These are phyloP conservation scores for Eriosoma lanigerum DNA, from an alignment of 1,140 invertebrate genomes.

Conservation along the genomic window DNA sequence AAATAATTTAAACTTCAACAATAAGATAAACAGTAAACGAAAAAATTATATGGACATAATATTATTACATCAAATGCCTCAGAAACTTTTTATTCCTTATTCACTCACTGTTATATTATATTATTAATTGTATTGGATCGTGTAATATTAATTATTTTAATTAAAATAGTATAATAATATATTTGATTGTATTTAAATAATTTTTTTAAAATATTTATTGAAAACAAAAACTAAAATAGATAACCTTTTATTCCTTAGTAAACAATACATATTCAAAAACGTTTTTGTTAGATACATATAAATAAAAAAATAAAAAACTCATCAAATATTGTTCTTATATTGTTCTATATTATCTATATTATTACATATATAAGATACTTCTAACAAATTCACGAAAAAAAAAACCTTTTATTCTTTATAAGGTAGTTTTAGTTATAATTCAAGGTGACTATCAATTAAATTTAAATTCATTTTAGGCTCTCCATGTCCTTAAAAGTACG, in stretches of 20 bases:
- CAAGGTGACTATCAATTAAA: conserved; percentile 8
- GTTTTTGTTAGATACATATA: too few species aligned
- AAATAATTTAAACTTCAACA: conserved; percentile 5
- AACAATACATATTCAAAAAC: too few species aligned
- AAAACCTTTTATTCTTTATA: too few species aligned
- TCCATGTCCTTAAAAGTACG: background rate
- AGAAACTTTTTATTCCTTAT: background rate
- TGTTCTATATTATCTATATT: background rate
- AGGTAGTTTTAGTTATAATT: background rate
- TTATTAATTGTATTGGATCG: background rate
- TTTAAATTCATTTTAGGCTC: background rate
- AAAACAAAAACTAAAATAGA: too few species aligned
- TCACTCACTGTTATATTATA: background rate
- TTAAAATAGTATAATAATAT: too few species aligned
- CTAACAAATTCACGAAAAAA: too few species aligned
- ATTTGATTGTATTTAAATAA: too few species aligned
- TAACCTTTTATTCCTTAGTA: too few species aligned
- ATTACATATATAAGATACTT: too few species aligned
- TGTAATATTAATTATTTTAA: background rate
- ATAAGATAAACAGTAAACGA: conserved; percentile 3
- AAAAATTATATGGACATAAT: background rate
- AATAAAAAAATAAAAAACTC: too few species aligned
- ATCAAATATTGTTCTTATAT: too few species aligned
- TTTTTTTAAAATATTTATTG: too few species aligned
- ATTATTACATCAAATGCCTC: background rate